Percentiles rank a stretch among this genome's conserved stretches.
phyloP scores from a whole-genome alignment of 2,113 vertebrate species.

The Gulo gulo region DNA sequence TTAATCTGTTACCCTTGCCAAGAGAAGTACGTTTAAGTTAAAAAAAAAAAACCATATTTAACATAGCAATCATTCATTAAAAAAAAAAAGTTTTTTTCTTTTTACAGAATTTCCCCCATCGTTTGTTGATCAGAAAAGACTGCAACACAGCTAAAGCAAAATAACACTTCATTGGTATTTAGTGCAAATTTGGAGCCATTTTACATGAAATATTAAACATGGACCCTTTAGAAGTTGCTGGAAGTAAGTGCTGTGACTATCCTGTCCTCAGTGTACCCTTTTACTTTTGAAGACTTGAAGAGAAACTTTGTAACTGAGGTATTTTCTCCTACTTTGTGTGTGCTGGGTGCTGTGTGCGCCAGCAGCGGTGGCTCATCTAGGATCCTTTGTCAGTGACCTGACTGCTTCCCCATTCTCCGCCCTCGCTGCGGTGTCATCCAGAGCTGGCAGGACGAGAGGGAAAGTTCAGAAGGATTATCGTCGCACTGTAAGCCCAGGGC shows the following conservation, averaged over 20 bases:
- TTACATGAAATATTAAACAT: conserved; percentile 77
- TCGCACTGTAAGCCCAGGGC: conserved; percentile 27
- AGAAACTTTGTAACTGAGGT: not conserved
- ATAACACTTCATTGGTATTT: conserved; percentile 83
- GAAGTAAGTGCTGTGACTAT: conserved; percentile 58
- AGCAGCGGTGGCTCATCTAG: not conserved
- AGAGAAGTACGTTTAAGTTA: conserved; percentile 75
- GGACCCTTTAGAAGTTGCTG: conserved; percentile 72
- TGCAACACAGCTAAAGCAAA: conserved; percentile 82
- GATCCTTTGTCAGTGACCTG: not conserved
- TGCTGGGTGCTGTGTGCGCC: not conserved
- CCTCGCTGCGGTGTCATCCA: not conserved
- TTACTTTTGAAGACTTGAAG: not conserved
- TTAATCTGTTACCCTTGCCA: conserved; percentile 81
- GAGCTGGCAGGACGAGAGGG: not conserved
- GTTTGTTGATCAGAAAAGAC: conserved; percentile 75
- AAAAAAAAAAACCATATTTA: conserved; percentile 73
- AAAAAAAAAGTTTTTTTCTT: conserved; percentile 49
- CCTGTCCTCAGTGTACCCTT: not conserved
- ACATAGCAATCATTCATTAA: conserved; percentile 77
- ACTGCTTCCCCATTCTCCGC: not conserved
- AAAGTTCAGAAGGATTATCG: conserved; percentile 21
- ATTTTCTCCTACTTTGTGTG: not conserved
- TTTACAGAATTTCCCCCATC: conserved; percentile 72
- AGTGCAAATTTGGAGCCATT: conserved; percentile 82